These are phyloP conservation scores for Atrichornis clamosus DNA, from an alignment of 2,113 vertebrate genomes.

Conservation along the genomic window DNA sequence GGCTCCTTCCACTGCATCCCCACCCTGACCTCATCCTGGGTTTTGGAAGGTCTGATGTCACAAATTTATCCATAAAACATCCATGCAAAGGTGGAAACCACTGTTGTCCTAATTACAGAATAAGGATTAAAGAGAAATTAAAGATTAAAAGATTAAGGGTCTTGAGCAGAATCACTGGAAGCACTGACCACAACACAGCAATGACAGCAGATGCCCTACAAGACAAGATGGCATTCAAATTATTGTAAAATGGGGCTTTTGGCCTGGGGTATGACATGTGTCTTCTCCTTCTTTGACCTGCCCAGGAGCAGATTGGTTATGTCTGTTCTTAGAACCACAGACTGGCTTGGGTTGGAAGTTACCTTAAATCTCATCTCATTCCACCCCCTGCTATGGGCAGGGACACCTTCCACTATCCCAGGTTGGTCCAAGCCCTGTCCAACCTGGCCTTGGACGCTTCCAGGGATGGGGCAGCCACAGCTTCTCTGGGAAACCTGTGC, in stretches of 20 bases:
- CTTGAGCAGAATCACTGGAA: background rate
- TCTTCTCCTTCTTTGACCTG: background rate
- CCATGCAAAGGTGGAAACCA: background rate
- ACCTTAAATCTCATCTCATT: rapidly evolving
- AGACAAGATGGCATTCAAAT: background rate
- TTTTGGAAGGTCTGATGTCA: background rate
- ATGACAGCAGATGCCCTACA: rapidly evolving
- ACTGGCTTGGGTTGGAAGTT: background rate
- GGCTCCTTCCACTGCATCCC: background rate
- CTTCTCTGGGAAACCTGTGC: too few relatives aligned
- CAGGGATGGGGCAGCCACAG: background rate
- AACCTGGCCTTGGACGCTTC: rapidly evolving
- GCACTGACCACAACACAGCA: background rate
- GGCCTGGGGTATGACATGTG: background rate
- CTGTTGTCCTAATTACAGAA: background rate
- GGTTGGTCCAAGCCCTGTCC: background rate
- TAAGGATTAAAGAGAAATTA: background rate
- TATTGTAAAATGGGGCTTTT: background rate
- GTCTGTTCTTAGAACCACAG: background rate
- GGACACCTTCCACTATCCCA: background rate
- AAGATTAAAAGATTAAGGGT: background rate
- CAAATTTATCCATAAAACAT: background rate
- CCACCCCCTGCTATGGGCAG: background rate
- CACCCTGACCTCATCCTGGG: rapidly evolving
- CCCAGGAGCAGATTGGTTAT: background rate